These are phyloP conservation scores for Amaurobius ferox DNA, from an alignment of 2,888 invertebrate genomes.

Conservation along the genomic window DNA sequence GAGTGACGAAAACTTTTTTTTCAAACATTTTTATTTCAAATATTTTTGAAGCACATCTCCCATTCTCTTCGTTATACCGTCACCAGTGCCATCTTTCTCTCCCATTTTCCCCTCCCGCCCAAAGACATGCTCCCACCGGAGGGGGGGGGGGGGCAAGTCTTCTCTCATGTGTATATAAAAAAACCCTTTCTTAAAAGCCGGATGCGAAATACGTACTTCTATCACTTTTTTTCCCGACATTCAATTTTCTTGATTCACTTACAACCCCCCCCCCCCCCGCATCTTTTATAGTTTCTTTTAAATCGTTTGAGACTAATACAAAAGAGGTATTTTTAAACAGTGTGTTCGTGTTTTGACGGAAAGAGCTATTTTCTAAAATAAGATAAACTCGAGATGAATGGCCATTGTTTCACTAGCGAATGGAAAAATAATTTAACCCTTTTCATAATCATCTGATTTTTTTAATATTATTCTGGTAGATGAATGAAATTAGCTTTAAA, in stretches of 20 bases:
- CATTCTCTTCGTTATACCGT: no score
- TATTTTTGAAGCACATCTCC: no score
- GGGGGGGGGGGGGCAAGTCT: no score
- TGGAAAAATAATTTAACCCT: neutral
- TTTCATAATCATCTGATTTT: neutral
- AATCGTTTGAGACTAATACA: neutral
- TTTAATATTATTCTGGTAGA: neutral
- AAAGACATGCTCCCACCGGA: no score
- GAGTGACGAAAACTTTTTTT: no score
- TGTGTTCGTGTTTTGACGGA: neutral
- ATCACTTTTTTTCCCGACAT: neutral
- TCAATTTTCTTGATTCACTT: conserved; percentile 1
- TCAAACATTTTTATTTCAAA: no score
- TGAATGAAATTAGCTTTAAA: no score
- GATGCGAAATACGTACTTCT: neutral
- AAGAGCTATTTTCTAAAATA: neutral
- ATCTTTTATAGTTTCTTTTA: neutral
- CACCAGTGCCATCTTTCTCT: no score
- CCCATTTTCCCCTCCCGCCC: no score
- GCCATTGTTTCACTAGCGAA: no score
- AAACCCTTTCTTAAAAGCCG: neutral
- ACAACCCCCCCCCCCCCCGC: neutral
- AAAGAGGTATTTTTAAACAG: neutral
- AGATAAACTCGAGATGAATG: no score
- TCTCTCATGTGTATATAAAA: neutral